Base-by-base conservation (phyloP, 2,797 vertebrate species). In the Acanthopagrus latus region DNA sequence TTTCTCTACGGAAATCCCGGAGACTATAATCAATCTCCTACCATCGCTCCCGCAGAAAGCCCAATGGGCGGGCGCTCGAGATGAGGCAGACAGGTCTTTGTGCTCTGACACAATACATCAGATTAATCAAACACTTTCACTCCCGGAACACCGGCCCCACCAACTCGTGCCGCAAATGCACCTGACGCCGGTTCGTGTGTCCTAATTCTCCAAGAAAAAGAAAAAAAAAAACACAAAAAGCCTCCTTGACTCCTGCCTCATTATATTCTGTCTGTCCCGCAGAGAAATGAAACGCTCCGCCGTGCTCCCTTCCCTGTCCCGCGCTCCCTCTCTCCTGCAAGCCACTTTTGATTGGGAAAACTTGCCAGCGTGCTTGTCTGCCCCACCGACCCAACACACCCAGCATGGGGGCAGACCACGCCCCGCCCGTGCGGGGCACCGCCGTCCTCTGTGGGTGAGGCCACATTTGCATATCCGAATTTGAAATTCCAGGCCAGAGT, bases 41-140 rank as follows among this genome's bases (percentile, higher is more conserved):
- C 87, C 82, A 82, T 82, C 78, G 71, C 91, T 83, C 86, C 33
- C 79, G 78, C 82, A 85, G 85, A 90, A 90, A 84, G 72, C 88
- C 69, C 86, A 41, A 76, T 90, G 93, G 92, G 93, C 92, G 93
- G 92, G 92, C 89, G 84, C 86, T 91, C 60, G 5, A 52, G 78
- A 86, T 73, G 83, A 60, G 68, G 85, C 86, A 81, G 79, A 71
- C 82, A 54, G 10, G 82, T 86, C 86, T 91, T 86, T 90, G 88
- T 85, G 85, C 84, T 65, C 67, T 27, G 74, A 48, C 81, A 87
- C 78, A 76, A 81, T 55, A 68, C 50, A 87, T 60, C 80, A 12
- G 52, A 81, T 83, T 72, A 72, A 91, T 87, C 90, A 85, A 54
- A 52, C 5, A 69, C 54, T 71, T 27, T n/a, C n/a, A 71, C 58